A percentile compares a stretch with the other conserved stretches of the same genome.
These are phyloP conservation scores for Rissa tridactyla DNA, from an alignment of 2,113 vertebrate species.

Conservation along the genomic window DNA sequence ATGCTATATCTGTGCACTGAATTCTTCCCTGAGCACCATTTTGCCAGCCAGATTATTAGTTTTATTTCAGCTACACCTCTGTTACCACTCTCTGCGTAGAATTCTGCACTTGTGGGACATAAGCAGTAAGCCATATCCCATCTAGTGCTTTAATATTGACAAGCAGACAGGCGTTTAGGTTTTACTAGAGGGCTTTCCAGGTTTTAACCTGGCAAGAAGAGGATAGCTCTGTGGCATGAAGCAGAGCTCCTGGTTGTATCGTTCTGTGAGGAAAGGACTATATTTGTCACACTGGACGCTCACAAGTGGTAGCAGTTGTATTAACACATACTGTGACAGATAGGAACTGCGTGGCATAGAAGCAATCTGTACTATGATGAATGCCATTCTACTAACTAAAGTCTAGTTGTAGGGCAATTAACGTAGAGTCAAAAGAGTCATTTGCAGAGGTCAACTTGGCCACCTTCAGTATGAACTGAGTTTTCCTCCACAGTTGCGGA, in stretches of 20 bases:
- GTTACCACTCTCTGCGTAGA: background rate
- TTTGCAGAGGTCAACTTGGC: background rate
- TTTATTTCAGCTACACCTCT: background rate
- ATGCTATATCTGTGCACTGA: background rate
- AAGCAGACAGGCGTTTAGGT: background rate
- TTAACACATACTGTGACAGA: background rate
- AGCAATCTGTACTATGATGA: background rate
- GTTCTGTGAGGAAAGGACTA: background rate
- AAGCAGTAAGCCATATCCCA: background rate
- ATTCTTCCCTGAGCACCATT: background rate
- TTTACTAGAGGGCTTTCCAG: background rate
- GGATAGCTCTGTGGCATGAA: background rate
- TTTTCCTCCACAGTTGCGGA: background rate
- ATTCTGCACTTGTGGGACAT: rapidly evolving
- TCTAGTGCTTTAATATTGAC: background rate
- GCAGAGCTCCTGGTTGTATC: background rate
- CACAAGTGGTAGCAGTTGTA: background rate
- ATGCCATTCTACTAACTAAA: background rate
- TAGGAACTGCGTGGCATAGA: background rate
- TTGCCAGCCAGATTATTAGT: background rate
- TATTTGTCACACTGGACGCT: background rate
- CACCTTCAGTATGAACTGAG: background rate
- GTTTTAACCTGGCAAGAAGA: background rate
- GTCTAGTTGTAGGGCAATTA: background rate
- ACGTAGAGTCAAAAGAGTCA: background rate